Conservation (phyloP, 1,140 invertebrate genomes). For the Trachymyrmex septentrionalis region DNA sequence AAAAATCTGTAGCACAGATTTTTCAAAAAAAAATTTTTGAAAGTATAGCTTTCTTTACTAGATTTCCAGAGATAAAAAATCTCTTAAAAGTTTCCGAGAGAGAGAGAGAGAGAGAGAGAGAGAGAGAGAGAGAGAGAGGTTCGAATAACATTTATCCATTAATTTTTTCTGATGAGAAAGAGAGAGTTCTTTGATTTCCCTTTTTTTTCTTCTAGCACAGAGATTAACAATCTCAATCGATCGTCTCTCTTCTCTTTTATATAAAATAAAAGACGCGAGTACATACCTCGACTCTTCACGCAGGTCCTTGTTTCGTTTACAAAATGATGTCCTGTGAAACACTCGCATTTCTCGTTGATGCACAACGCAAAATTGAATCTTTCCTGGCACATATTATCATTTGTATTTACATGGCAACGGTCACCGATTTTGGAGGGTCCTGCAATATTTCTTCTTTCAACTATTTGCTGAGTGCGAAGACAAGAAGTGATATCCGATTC, state of each 20-base stretch:
- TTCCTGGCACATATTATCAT: slow-evolving; percentile 71
- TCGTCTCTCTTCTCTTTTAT: background rate
- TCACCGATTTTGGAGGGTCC: slow-evolving; percentile 65
- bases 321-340: slow-evolving; percentile 65
- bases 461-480: background rate
- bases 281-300: slow-evolving; percentile 45
- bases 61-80: no score
- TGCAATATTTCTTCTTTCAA: slow-evolving; percentile 40
- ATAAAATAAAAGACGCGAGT: background rate
- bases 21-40: no score
- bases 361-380: slow-evolving; percentile 66
- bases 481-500: background rate
- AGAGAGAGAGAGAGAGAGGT: no score
- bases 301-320: slow-evolving; percentile 67
- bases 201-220: no score
- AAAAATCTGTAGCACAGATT: no score
- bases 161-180: no score
- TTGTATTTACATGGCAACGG: slow-evolving; percentile 63
- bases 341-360: slow-evolving; percentile 67
- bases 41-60: no score
- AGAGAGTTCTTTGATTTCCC: no score
- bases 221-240: no score
- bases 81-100: no score
- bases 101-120: no score
- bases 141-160: no score